Evolutionary conservation across 2,888 invertebrate species (phyloP).

Genomic region (Mesopsocus fuscifrons): DNA sequence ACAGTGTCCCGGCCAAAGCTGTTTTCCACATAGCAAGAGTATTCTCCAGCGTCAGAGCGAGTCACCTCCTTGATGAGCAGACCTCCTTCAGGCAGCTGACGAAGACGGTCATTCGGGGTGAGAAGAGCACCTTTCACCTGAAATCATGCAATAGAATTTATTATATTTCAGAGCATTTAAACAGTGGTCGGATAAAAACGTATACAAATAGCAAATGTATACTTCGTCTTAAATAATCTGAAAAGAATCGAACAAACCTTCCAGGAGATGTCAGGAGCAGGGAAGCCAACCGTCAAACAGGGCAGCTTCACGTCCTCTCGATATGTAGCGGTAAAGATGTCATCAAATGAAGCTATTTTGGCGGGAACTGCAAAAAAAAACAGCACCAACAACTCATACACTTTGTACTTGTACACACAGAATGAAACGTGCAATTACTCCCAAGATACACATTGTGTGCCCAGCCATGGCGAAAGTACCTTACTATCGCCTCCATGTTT

Average conservation of each 20-base stretch:
- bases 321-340: constrained; percentile 78
- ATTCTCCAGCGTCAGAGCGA: constrained; percentile 81
- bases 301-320: constrained; percentile 83
- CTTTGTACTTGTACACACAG: no score
- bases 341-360: constrained; percentile 87
- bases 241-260: no score
- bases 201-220: no score
- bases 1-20: constrained; percentile 83
- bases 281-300: constrained; percentile 81
- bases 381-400: no score
- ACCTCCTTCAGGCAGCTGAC: constrained; percentile 76
- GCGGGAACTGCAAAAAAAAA: constrained; percentile 52
- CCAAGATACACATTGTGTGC: background rate
- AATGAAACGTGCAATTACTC: background rate
- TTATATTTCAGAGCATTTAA: no score
- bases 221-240: no score
- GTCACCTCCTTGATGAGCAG: constrained; percentile 77
- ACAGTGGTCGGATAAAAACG: no score
- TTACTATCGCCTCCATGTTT: no score
- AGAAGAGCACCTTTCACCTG: constrained; percentile 57
- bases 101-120: constrained; percentile 60
- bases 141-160: background rate
- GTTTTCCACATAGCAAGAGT: constrained; percentile 84
- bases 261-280: constrained; percentile 78
- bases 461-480: no score